Evolutionary conservation across 2,113 vertebrate species (phyloP), one percentile per base, ranked within the genome.

Genomic region (Felis catus): DNA sequence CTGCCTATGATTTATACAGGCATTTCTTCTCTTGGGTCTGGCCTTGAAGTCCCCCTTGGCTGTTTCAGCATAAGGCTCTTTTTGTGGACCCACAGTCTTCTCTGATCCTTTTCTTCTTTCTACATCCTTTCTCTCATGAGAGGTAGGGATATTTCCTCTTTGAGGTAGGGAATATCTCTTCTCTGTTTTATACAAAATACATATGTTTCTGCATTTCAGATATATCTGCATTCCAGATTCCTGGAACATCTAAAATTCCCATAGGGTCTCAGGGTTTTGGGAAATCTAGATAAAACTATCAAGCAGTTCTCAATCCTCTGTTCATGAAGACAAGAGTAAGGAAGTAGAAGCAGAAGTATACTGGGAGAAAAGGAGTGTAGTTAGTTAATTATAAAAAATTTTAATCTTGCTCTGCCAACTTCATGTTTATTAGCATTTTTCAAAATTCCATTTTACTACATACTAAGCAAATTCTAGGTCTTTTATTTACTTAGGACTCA

Each of bases 401-500:
- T 89, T 65, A 88, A 66, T 23, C 4, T 88, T 91, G 41, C 2
- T 29, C 8, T 86, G 95, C 6, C 33, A 79, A 68, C 12, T 83
- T 89, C 78, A 12, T 89, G 79, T 94, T 92, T 91, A 45, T 58
- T 93, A n/a, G 4, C 25, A 55, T 93, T 48, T 83, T 66, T 90
- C n/a, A 78, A 36, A 88, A 92, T 76, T 65, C 9, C 39, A 83
- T 71, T 66, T 45, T 91, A n/a, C 31, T 70, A 36, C 8, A 25
- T 68, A 33, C 12, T 80, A 25, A 80, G 23, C 9, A 82, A 85
- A 36, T 84, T 82, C 21, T 7, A 41, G 9, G 16, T 68, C n/a
- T 74, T 27, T 88, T 80, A 53, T 83, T 80, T 91, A 61, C 15
- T 63, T 58, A 93, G 12, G 1, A 36, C 31, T 93, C 25, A 68